Conservation (phyloP, 2,113 vertebrate species). For the Anarhynchus alexandrinus region DNA sequence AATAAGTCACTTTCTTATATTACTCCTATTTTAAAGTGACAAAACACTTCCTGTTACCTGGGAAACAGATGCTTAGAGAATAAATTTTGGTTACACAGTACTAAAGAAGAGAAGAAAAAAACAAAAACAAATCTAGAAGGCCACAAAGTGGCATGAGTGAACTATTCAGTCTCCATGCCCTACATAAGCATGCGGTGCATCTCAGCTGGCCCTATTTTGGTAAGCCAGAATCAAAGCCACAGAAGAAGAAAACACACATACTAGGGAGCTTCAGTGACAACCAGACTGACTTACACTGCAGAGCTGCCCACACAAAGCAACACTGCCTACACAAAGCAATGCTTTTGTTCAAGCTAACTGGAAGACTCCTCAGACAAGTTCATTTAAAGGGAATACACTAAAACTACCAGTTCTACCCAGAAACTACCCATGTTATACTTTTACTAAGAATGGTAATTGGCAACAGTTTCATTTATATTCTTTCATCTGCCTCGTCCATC, state of each 20-base stretch:
- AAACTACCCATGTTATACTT: neutral
- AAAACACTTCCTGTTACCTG: neutral
- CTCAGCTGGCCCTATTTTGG: neutral
- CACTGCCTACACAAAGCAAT: neutral
- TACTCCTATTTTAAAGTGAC: neutral
- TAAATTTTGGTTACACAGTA: neutral
- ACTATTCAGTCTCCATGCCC: neutral
- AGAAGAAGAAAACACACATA: fast-evolving
- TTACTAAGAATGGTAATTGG: neutral
- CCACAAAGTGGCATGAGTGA: neutral
- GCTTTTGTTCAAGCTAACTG: fast-evolving
- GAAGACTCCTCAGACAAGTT: neutral
- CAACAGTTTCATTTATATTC: neutral
- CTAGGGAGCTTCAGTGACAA: neutral
- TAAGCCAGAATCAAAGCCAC: neutral
- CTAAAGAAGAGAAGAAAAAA: neutral
- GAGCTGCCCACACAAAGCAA: neutral
- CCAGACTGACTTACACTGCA: neutral
- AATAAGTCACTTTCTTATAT: neutral
- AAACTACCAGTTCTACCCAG: neutral
- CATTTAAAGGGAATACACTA: neutral
- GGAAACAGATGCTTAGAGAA: neutral
- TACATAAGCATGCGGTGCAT: fast-evolving
- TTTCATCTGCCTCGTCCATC: neutral
- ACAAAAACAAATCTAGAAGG: neutral